Percentiles rank a stretch among this genome's conserved stretches.
Evolutionary conservation across 2,888 invertebrate species (phyloP).

Genomic region (Leucoptera coffeella): DNA sequence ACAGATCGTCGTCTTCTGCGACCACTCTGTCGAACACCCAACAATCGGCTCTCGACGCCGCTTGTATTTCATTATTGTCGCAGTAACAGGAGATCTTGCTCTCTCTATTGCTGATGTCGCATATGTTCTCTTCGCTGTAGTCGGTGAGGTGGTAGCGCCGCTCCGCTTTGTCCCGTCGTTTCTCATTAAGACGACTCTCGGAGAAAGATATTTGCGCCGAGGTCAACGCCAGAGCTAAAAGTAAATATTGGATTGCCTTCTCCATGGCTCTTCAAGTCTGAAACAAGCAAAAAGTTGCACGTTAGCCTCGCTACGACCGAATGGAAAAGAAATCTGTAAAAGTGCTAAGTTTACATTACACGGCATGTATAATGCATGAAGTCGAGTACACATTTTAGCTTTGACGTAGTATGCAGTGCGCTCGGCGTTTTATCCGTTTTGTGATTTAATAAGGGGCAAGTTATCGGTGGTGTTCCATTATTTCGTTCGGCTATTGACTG

Average conservation of each 20-base stretch:
- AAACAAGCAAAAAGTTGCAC: constrained; percentile 22
- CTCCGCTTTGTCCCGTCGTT: constrained; percentile 46
- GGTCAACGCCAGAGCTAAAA: constrained; percentile 42
- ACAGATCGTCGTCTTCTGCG: constrained; percentile 62
- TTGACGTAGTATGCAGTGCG: background rate
- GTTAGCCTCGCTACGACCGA: too few relatives aligned
- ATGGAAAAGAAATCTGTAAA: constrained; percentile 1
- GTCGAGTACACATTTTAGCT: background rate
- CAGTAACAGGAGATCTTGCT: constrained; percentile 64
- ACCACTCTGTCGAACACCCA: constrained; percentile 68
- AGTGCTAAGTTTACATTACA: background rate
- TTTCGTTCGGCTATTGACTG: background rate
- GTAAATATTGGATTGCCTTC: constrained; percentile 44
- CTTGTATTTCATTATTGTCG: constrained; percentile 45
- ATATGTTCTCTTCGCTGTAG: constrained; percentile 49
- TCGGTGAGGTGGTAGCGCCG: constrained; percentile 28
- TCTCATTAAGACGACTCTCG: constrained; percentile 47
- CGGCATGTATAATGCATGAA: background rate
- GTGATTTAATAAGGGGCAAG: background rate
- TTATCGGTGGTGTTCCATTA: background rate
- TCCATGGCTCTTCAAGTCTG: constrained; percentile 35
- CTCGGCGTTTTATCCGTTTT: background rate
- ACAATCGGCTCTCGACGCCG: constrained; percentile 67
- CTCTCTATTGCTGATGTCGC: constrained; percentile 48
- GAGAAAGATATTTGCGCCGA: constrained; percentile 48